These are phyloP conservation scores for Coelinius sp. DNA, from an alignment of 2,888 invertebrate genomes.

Conservation along the genomic window DNA sequence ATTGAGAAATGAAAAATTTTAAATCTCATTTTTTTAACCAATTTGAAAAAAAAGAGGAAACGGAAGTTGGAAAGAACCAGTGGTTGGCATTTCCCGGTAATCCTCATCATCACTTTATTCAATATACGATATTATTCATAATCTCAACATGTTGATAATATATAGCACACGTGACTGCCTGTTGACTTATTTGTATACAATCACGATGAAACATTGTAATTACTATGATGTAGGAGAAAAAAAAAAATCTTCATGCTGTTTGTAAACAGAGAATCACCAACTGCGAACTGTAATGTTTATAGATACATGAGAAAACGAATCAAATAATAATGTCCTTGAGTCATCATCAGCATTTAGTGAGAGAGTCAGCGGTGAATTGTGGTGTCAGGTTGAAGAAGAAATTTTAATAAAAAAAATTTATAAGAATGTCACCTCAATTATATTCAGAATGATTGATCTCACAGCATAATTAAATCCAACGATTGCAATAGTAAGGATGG, in stretches of 20 bases:
- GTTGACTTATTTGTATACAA: not conserved
- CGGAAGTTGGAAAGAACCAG: not conserved
- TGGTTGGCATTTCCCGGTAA: constrained; percentile 32
- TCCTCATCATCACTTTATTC: constrained; percentile 20
- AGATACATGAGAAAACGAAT: not conserved
- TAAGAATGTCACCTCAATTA: not conserved
- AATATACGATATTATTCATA: not conserved
- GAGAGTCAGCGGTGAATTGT: not conserved
- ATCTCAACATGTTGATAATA: not conserved
- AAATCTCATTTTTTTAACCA: not conserved
- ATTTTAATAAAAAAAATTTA: too few relatives aligned
- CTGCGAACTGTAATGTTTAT: not conserved
- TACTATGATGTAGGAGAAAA: not conserved
- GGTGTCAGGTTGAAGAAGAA: too few relatives aligned
- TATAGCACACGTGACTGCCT: not conserved
- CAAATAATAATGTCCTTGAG: not conserved
- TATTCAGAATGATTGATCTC: not conserved
- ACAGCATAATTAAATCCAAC: not conserved
- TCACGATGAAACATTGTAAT: not conserved
- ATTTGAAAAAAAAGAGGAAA: not conserved
- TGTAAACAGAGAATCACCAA: not conserved
- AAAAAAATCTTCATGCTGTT: not conserved
- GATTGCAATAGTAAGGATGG: not conserved
- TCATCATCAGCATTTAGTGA: not conserved
- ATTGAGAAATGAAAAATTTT: not conserved